Evolutionary conservation across 2,888 invertebrate genomes (phyloP).

Genomic region (Microdon myrmicae): DNA sequence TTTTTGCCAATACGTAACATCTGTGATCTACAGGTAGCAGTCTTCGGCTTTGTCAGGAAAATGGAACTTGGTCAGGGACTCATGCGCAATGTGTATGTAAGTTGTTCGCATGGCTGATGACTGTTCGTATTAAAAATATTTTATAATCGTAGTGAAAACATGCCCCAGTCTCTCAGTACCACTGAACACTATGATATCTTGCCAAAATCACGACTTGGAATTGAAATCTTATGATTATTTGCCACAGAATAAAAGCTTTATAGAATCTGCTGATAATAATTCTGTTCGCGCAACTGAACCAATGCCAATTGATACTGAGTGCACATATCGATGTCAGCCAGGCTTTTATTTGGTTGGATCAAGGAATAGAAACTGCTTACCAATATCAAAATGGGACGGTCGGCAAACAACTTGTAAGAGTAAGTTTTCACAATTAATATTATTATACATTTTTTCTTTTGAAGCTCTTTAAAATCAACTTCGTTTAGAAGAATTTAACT

Average conservation of each 20-base stretch:
- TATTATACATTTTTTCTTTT: neutral
- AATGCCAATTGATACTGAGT: slow-evolving; percentile 73
- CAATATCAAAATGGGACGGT: slow-evolving; percentile 77
- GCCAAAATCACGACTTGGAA: slow-evolving; percentile 66
- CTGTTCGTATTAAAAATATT: slow-evolving; percentile 1
- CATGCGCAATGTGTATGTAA: slow-evolving; percentile 73
- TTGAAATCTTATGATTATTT: slow-evolving; percentile 54
- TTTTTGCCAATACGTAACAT: too few relatives aligned
- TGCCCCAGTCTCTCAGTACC: slow-evolving; percentile 71
- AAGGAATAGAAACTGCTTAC: slow-evolving; percentile 73
- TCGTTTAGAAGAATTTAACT: too few relatives aligned
- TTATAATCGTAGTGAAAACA: slow-evolving; percentile 70
- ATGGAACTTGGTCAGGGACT: slow-evolving; percentile 76
- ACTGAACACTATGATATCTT: slow-evolving; percentile 70
- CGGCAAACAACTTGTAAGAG: slow-evolving; percentile 74
- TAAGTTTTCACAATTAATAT: slow-evolving; percentile 59
- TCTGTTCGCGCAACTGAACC: slow-evolving; percentile 54
- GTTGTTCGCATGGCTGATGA: slow-evolving; percentile 48
- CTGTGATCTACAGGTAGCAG: slow-evolving; percentile 61
- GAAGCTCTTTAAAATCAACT: neutral
- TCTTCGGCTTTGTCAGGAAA: slow-evolving; percentile 73
- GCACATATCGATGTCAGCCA: slow-evolving; percentile 73
- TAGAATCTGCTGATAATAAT: slow-evolving; percentile 52
- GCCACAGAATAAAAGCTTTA: slow-evolving; percentile 55
- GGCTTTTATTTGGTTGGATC: slow-evolving; percentile 75